A percentile compares a stretch with the other conserved stretches of the same genome.
These are phyloP conservation scores for Ricordea florida DNA, from an alignment of 92 coral and sea anemone genomes.

Conservation along the genomic window DNA sequence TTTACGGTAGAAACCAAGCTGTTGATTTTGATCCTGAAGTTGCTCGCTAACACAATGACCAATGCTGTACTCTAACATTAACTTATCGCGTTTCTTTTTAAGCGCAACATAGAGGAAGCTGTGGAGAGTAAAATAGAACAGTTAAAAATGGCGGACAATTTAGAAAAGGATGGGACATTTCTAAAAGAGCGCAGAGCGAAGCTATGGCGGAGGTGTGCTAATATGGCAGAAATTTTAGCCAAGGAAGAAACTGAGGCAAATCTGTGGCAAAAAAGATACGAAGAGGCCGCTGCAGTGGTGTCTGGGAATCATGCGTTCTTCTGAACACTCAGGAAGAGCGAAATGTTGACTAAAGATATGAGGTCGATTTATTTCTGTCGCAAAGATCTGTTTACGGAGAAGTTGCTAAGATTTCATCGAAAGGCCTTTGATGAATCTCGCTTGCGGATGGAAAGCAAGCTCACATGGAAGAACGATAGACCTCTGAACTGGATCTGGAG, in stretches of 20 bases:
- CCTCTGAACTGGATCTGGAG: too few relatives aligned
- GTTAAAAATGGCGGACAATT: slow-evolving; percentile 76
- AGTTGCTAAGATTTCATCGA: too few relatives aligned
- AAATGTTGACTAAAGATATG: too few relatives aligned
- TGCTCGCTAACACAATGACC: not conserved
- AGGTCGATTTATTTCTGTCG: too few relatives aligned
- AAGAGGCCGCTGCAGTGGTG: slow-evolving; percentile 74
- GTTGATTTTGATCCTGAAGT: not conserved
- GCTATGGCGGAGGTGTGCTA: slow-evolving; percentile 94
- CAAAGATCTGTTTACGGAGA: too few relatives aligned
- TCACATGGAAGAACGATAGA: too few relatives aligned
- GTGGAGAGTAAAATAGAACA: slow-evolving; percentile 64
- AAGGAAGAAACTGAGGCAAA: slow-evolving; percentile 85
- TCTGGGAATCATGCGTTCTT: slow-evolving; percentile 69
- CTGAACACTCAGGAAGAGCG: slow-evolving; percentile 33
- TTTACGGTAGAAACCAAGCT: not conserved
- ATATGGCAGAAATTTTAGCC: slow-evolving; percentile 93
- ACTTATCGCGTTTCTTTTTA: too few relatives aligned
- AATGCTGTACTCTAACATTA: too few relatives aligned
- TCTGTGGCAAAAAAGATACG: slow-evolving; percentile 75
- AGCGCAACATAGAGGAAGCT: slow-evolving; percentile 83
- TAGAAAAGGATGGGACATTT: slow-evolving; percentile 69
- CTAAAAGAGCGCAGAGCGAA: slow-evolving; percentile 75
- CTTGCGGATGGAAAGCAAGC: too few relatives aligned
- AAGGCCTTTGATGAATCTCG: too few relatives aligned